Evolutionary conservation across 92 coral and sea anemone genomes (phyloP).

Genomic region (Chrysogorgia sp.): DNA sequence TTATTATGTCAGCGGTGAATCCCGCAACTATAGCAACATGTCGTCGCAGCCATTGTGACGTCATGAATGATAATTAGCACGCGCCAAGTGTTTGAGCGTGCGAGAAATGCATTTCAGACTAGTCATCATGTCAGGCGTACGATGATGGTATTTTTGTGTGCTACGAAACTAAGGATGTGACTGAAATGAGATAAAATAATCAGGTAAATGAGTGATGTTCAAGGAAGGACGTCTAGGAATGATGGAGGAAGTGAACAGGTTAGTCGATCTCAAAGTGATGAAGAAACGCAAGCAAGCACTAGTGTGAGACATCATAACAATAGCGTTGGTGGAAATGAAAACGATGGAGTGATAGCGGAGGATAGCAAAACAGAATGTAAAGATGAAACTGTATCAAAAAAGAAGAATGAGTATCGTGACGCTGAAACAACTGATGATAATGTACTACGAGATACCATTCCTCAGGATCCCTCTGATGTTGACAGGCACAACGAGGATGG

Average conservation of each 20-base stretch:
- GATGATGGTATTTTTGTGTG: too few relatives aligned
- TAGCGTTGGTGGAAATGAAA: too few relatives aligned
- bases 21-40: background rate
- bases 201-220: background rate
- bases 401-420: background rate
- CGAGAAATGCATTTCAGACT: background rate
- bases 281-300: too few relatives aligned
- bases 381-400: background rate
- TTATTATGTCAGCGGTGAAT: too few relatives aligned
- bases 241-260: background rate
- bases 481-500: background rate
- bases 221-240: background rate
- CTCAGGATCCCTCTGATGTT: background rate
- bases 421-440: background rate
- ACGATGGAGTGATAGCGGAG: too few relatives aligned
- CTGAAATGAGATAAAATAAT: background rate
- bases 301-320: too few relatives aligned
- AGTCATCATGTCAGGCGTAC: too few relatives aligned
- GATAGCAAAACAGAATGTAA: background rate
- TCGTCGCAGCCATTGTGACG: background rate
- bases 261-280: background rate
- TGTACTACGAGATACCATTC: background rate
- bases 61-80: background rate
- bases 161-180: background rate
- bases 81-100: background rate